These are phyloP conservation scores for Vireo griseus DNA, from an alignment of 2,797 vertebrate genomes.

Conservation along the genomic window DNA sequence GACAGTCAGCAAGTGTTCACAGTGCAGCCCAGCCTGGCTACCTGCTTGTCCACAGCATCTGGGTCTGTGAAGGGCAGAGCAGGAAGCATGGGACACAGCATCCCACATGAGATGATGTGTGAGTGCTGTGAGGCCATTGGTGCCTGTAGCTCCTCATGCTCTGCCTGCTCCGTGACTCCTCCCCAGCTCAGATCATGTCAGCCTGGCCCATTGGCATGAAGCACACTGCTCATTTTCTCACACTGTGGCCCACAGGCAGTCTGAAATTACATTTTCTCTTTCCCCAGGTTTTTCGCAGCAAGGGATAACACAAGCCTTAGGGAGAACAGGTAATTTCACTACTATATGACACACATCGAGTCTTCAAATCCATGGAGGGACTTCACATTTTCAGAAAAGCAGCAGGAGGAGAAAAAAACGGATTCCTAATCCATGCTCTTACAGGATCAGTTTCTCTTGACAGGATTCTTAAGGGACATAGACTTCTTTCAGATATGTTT, in stretches of 20 bases:
- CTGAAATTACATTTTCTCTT: constrained; percentile 15
- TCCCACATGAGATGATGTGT: not conserved
- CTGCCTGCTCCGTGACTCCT: not conserved
- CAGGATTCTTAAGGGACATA: not conserved
- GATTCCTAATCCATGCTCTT: not conserved
- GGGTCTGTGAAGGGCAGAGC: not conserved
- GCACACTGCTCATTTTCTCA: constrained; percentile 8
- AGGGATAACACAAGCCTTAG: constrained; percentile 4
- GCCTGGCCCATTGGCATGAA: not conserved
- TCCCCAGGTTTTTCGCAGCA: constrained; percentile 22
- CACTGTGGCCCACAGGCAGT: not conserved
- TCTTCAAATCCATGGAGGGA: not conserved
- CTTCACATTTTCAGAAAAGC: constrained; percentile 12
- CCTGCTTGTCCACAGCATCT: not conserved
- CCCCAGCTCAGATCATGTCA: not conserved
- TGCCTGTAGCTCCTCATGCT: not conserved
- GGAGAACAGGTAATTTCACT: constrained; percentile 42
- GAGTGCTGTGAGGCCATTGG: not conserved
- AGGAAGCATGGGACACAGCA: not conserved
- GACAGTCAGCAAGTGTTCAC: not conserved
- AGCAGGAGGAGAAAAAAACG: not conserved
- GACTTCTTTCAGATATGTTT: not conserved
- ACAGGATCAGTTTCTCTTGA: not conserved
- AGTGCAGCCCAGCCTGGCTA: not conserved
- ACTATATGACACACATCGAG: not conserved